A percentile compares a stretch with the other conserved stretches of the same genome.
Evolutionary conservation across 1,140 invertebrate species (phyloP).

Genomic region (Calosoma granatense): DNA sequence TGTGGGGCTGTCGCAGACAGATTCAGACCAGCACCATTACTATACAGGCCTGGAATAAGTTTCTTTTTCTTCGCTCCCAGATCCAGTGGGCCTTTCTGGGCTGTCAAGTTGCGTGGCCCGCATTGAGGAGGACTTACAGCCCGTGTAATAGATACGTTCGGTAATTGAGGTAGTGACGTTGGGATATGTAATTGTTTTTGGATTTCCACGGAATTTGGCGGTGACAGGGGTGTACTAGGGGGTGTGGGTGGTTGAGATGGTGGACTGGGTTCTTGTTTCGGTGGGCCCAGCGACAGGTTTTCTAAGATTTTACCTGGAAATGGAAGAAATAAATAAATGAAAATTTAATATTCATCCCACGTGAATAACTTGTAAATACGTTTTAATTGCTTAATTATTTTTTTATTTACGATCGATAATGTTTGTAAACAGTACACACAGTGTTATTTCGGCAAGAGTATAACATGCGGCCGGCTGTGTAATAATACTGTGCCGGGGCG

Average conservation of each 20-base stretch:
- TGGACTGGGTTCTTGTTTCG: conserved; percentile 18
- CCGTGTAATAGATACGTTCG: neutral
- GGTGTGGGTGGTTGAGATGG: conserved; percentile 32
- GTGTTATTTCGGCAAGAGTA: too few relatives aligned
- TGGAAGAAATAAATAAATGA: neutral
- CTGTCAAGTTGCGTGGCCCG: neutral
- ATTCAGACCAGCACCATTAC: neutral
- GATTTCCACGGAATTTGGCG: conserved; percentile 9
- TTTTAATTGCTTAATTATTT: too few relatives aligned
- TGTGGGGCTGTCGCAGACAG: neutral
- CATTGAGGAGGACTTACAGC: neutral
- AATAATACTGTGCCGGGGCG: neutral
- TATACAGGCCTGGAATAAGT: neutral
- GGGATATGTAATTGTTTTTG: neutral
- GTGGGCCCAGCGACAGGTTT: conserved; percentile 26
- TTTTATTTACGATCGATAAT: too few relatives aligned
- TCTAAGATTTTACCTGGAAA: conserved; percentile 34
- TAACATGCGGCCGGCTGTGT: too few relatives aligned
- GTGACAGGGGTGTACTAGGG: conserved; percentile 31
- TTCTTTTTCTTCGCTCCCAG: neutral
- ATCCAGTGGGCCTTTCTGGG: conserved; percentile 5
- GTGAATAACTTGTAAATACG: too few relatives aligned
- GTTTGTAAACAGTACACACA: too few relatives aligned
- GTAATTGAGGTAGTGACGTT: neutral
- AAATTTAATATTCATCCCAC: too few relatives aligned